Percentiles rank a stretch among this genome's conserved stretches.
These are phyloP conservation scores for Cotesia chilonis DNA, from an alignment of 1,140 invertebrate species.

Conservation along the genomic window DNA sequence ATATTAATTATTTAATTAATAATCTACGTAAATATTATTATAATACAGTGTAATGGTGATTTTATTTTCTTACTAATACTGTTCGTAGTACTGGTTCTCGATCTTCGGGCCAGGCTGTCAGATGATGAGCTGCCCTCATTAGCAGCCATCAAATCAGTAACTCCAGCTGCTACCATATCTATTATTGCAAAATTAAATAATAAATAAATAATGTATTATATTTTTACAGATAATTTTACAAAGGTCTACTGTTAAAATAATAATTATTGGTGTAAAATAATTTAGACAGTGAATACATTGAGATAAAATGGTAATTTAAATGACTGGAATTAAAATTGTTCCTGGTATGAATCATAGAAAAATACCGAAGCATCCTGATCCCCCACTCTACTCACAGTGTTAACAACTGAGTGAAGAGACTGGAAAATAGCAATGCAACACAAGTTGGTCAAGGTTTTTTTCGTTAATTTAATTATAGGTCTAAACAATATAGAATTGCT, in stretches of 20 bases:
- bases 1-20: conserved; percentile 39
- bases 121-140: conserved; percentile 47
- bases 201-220: neutral
- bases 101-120: conserved; percentile 39
- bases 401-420: neutral
- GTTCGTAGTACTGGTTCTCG: conserved; percentile 34
- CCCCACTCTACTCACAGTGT: neutral
- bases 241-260: neutral
- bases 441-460: conserved; percentile 32
- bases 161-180: conserved; percentile 54
- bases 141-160: conserved; percentile 51
- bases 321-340: conserved; percentile 23
- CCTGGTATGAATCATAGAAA: conserved; percentile 33
- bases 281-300: no score
- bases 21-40: no score
- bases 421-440: neutral
- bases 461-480: conserved; percentile 21
- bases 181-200: conserved; percentile 8
- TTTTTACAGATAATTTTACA: neutral
- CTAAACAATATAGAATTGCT: neutral
- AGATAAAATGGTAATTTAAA: neutral
- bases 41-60: no score
- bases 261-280: neutral
- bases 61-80: conserved; percentile 13
- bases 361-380: conserved; percentile 18